Conservation (phyloP, 1,140 invertebrate species). For the Apocrypta bakeri region DNA sequence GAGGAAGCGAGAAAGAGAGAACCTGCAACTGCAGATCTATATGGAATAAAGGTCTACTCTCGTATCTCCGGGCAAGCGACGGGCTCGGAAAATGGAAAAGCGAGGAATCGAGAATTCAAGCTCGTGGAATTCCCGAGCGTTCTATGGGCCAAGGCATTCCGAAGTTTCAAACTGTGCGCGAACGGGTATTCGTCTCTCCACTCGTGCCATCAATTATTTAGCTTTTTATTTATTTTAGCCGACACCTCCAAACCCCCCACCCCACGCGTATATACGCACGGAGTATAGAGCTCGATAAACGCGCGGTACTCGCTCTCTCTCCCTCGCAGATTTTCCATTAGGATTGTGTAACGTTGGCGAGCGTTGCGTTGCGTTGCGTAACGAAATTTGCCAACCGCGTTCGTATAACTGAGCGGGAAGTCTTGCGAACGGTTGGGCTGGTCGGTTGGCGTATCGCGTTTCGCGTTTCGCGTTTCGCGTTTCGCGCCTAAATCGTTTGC, state of each 20-base stretch:
- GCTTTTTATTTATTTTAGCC: not conserved
- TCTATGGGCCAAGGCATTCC: not conserved
- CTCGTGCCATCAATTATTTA: not conserved
- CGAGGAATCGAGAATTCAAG: not conserved
- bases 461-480: not conserved
- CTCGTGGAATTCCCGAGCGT: not conserved
- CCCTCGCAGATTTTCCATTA: not conserved
- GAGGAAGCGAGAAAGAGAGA: not conserved
- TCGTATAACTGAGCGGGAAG: too few relatives aligned
- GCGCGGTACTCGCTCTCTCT: too few relatives aligned
- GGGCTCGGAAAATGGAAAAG: not conserved
- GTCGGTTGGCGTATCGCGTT: not conserved
- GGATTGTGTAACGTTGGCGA: not conserved
- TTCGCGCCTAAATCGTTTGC: not conserved
- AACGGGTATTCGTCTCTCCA: not conserved
- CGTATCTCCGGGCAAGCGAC: not conserved
- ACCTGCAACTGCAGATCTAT: not conserved
- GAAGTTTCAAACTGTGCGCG: not conserved
- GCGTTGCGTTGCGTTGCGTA: slow-evolving; percentile 2
- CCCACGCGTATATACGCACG: not conserved
- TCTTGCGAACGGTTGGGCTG: not conserved
- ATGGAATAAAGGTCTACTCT: not conserved
- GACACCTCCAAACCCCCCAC: too few relatives aligned
- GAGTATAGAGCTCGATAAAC: not conserved
- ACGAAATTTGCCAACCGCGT: too few relatives aligned